A percentile compares a stretch with the other conserved stretches of the same genome.
These are phyloP conservation scores for Albula glossodonta DNA, from an alignment of 2,113 vertebrate genomes.

Conservation along the genomic window DNA sequence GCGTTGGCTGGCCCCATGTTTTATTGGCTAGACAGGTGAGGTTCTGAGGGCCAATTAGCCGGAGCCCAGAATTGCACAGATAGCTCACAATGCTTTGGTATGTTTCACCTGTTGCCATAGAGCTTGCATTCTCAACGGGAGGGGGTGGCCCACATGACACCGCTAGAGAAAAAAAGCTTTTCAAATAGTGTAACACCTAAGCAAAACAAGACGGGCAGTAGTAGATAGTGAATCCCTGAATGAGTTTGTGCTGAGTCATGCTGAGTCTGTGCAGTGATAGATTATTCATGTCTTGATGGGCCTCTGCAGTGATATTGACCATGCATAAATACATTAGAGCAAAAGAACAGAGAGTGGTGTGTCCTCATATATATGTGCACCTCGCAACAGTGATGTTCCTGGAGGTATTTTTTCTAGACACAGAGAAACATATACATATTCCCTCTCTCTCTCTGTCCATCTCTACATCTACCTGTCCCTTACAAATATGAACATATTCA, in stretches of 20 bases:
- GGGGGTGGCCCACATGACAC: slow-evolving; percentile 83
- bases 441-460: too few relatives aligned
- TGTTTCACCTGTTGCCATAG: slow-evolving; percentile 63
- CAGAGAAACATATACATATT: too few relatives aligned
- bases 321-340: too few relatives aligned
- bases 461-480: too few relatives aligned
- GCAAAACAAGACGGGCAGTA: neutral
- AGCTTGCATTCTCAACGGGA: slow-evolving; percentile 75
- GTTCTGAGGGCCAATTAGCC: slow-evolving; percentile 72
- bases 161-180: slow-evolving; percentile 35
- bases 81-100: slow-evolving; percentile 80
- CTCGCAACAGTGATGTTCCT: too few relatives aligned
- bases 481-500: too few relatives aligned
- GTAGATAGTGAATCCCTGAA: neutral
- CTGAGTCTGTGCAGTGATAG: neutral
- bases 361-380: too few relatives aligned
- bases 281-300: neutral
- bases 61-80: slow-evolving; percentile 78
- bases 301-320: neutral
- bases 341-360: too few relatives aligned
- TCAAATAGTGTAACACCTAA: neutral
- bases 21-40: slow-evolving; percentile 80
- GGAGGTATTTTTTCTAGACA: too few relatives aligned
- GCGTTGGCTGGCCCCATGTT: slow-evolving; percentile 82
- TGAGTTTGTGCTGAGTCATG: neutral